phyloP scores from a whole-genome alignment of 2,797 vertebrate genomes.

The Falco cherrug region DNA sequence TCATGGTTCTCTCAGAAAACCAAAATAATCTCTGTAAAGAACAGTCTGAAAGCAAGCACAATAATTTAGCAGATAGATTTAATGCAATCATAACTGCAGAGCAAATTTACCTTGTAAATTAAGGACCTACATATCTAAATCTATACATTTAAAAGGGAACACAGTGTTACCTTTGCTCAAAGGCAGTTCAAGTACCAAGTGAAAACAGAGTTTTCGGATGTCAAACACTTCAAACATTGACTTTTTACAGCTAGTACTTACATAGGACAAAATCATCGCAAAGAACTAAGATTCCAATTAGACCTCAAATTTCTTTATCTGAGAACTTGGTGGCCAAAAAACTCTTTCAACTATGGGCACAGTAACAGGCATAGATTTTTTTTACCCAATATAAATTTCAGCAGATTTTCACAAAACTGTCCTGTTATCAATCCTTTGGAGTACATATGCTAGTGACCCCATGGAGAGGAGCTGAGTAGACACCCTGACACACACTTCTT shows the following conservation, averaged over 20 bases:
- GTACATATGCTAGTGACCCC: background rate
- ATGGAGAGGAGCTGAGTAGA: background rate
- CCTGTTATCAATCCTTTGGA: background rate
- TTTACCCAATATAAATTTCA: background rate
- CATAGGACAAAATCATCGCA: background rate
- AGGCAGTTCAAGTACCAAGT: background rate
- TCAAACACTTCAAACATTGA: background rate
- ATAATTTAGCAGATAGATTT: background rate
- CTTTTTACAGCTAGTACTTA: background rate
- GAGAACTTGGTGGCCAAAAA: background rate
- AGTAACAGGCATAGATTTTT: background rate
- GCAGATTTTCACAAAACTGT: background rate
- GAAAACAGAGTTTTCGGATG: background rate
- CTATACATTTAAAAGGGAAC: background rate
- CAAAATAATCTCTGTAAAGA: slow-evolving; percentile 37
- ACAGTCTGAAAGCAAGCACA: background rate
- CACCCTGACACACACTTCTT: background rate
- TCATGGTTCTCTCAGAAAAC: slow-evolving; percentile 7
- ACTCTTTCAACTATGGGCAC: background rate
- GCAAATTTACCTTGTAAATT: slow-evolving; percentile 8
- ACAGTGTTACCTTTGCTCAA: background rate
- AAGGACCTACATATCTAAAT: background rate
- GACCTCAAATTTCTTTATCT: background rate
- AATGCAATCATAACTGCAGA: background rate
- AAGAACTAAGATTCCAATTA: background rate